Conservation (phyloP, 53 echinoderm and acorn worm species). For the Astropecten irregularis region DNA sequence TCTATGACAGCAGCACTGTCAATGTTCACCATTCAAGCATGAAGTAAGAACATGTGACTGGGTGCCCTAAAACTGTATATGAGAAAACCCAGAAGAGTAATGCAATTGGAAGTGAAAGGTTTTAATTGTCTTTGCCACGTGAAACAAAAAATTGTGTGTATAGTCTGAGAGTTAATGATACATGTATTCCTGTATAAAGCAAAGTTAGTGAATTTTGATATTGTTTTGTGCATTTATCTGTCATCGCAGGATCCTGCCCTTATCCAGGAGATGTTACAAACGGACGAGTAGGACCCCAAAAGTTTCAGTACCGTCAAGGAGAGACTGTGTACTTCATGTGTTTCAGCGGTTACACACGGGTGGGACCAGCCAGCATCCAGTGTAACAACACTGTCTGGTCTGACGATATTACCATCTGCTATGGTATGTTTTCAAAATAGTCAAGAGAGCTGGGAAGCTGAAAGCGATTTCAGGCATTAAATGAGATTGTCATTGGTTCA, state of each 20-base stretch:
- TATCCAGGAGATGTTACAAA: constrained; percentile 39
- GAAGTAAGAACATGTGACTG: too few species aligned
- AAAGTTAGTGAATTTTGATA: background rate
- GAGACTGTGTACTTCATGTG: constrained; percentile 63
- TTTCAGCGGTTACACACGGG: constrained; percentile 62
- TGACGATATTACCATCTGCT: constrained; percentile 58
- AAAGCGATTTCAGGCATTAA: too few species aligned
- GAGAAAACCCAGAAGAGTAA: too few species aligned
- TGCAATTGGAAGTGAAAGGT: background rate
- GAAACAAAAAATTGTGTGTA: too few species aligned
- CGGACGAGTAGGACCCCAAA: constrained; percentile 61
- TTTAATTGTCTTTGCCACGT: background rate
- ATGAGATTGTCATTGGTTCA: too few species aligned
- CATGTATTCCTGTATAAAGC: background rate
- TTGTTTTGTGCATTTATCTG: too few species aligned
- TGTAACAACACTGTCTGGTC: constrained; percentile 60
- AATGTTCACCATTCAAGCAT: too few species aligned
- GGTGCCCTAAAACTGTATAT: too few species aligned
- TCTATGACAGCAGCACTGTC: too few species aligned
- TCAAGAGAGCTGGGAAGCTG: too few species aligned
- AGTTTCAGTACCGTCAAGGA: constrained; percentile 58
- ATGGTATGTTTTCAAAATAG: constrained; percentile 65
- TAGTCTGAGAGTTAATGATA: too few species aligned
- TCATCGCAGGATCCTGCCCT: constrained; percentile 27
- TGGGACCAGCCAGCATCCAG: constrained; percentile 46